Percentiles rank a stretch among this genome's conserved stretches.
phyloP scores from a whole-genome alignment of 2,888 invertebrate genomes.

The Celastrina argiolus region DNA sequence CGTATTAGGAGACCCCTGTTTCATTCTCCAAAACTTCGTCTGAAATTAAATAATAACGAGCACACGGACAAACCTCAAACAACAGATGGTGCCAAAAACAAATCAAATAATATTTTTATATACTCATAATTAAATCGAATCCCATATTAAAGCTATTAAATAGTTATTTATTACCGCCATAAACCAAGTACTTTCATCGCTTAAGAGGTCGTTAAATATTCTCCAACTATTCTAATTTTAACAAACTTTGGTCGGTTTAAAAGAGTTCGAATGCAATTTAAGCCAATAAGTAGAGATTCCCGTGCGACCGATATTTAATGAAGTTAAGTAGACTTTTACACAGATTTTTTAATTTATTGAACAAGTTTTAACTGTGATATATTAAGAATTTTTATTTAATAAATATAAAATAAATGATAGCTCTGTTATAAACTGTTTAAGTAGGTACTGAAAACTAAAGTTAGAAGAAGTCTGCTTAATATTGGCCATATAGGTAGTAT shows the following conservation, averaged over 20 bases:
- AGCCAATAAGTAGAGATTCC: conserved; percentile 31
- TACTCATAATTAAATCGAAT: conserved; percentile 4
- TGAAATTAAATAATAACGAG: not conserved
- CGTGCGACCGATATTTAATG: conserved; percentile 18
- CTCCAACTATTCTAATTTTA: conserved; percentile 27
- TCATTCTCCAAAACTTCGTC: no score
- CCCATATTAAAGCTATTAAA: conserved; percentile 12
- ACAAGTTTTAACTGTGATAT: not conserved
- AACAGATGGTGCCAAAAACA: not conserved
- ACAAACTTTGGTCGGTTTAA: conserved; percentile 30
- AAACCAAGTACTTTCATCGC: conserved; percentile 19
- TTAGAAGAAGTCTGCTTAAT: no score
- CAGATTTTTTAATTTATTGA: not conserved
- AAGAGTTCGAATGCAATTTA: conserved; percentile 31
- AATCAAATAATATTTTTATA: conserved; percentile 7
- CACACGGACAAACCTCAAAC: not conserved
- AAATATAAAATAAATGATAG: no score
- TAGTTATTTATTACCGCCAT: conserved; percentile 10
- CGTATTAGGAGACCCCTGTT: no score
- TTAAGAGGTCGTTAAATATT: conserved; percentile 21
- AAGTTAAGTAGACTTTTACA: conserved; percentile 1
- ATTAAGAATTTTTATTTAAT: no score
- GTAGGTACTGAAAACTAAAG: no score
- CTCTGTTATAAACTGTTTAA: no score
- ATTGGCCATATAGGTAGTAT: no score